phyloP scores from a whole-genome alignment of 2,888 invertebrate genomes.

The Carterocephalus palaemon region DNA sequence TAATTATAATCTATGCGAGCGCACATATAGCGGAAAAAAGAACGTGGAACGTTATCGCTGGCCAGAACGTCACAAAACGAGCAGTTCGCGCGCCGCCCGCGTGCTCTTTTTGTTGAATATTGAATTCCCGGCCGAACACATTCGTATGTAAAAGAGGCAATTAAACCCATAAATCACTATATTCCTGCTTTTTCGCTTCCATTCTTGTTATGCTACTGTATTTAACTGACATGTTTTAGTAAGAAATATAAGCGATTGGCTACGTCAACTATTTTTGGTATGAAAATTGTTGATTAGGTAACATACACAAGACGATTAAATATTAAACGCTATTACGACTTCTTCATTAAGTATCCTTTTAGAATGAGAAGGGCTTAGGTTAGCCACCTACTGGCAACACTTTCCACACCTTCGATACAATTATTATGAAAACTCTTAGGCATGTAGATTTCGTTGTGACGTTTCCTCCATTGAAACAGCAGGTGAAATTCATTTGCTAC shows the following conservation, averaged over 20 bases:
- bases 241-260: neutral
- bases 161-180: conserved; percentile 72
- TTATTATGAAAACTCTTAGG: no score
- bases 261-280: no score
- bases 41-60: conserved; percentile 9
- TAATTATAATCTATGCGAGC: conserved; percentile 17
- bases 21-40: conserved; percentile 14
- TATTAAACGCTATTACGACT: no score
- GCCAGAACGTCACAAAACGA: conserved; percentile 23
- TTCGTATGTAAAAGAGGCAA: conserved; percentile 60
- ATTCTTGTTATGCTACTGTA: conserved; percentile 46
- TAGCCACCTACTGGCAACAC: no score
- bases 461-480: no score
- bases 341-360: no score
- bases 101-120: conserved; percentile 65
- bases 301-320: no score
- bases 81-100: conserved; percentile 43
- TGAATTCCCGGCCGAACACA: conserved; percentile 59
- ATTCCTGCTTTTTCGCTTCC: conserved; percentile 52
- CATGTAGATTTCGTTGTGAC: no score
- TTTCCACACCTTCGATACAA: no score
- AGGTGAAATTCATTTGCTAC: no score
- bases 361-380: no score
- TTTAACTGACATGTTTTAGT: conserved; percentile 40
- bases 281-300: no score